Base-by-base conservation (phyloP, 2,888 invertebrate genomes). In the Nymphalis urticae region DNA sequence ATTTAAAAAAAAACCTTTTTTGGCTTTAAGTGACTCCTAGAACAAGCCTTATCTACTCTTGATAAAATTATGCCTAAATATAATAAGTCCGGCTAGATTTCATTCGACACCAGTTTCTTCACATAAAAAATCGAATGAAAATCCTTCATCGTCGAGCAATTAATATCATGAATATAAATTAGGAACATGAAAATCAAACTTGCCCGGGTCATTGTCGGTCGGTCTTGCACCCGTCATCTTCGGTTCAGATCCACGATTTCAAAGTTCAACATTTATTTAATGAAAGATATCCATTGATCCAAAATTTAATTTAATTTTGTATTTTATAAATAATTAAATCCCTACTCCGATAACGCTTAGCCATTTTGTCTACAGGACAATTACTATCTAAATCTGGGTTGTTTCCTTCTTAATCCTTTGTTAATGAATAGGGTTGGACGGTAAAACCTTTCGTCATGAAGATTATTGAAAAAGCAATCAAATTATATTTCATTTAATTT, bases 331-430 rank as follows among this genome's bases (percentile, higher is more conserved):
- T 32, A 32, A 32, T 56, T 56, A 32, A 2, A 56, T 32, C 27
- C 42, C 51, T 21, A 51, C 21, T 32, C 17, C 17, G 54, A 56
- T 56, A 56, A 32, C 54, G n/a, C 54, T 27, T n/a, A 27, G 17
- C 32, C 54, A 27, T 32, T 56, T 56, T 27, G n/a, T 56, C n/a
- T 56, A 32, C 54, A 1, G 27, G 54, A 21, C 16, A 6, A 24
- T 56, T 56, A 56, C 54, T 56, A 9, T 56, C 51, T 51, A 32
- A 56, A 56, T 56, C 54, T 56, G 54, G 54, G 54, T 56, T 56
- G 54, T 56, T 56, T 9, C 54, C 54, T 56, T 56, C n/a, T 9
- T 32, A 56, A 56, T 56, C 54, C 54, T 56, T 56, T n/a, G 54
- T 56, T 56, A 56, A 56, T 56, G 54, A 56, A 56, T 56, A 56